Evolutionary conservation across 1,140 invertebrate genomes (phyloP).

Genomic region (Lanistes nyassanus): DNA sequence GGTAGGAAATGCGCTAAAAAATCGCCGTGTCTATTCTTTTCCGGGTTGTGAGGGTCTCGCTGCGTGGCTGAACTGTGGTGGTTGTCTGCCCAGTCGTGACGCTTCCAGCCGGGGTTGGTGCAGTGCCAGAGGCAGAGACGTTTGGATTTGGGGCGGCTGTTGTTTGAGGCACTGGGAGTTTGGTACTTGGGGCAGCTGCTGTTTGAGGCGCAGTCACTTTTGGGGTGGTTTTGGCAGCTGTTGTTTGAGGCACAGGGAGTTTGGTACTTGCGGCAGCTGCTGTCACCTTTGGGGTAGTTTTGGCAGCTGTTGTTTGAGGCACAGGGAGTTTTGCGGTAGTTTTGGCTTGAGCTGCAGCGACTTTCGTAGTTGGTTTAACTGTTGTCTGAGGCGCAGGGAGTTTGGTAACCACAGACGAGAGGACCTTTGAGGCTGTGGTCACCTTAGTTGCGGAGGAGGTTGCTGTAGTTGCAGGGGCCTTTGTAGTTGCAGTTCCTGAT

Average conservation of each 20-base stretch:
- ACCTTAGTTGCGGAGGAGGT: slow-evolving; percentile 7
- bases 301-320: background rate
- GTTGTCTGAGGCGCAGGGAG: background rate
- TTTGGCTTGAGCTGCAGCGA: background rate
- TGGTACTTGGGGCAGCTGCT: slow-evolving; percentile 5
- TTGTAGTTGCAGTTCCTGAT: background rate
- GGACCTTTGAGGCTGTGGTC: slow-evolving; percentile 6
- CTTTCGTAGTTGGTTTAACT: slow-evolving; percentile 19
- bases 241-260: background rate
- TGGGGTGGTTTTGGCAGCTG: background rate
- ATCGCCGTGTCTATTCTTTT: too few relatives aligned
- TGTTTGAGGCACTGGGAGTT: background rate
- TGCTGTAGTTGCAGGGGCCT: background rate
- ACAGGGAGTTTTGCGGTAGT: background rate
- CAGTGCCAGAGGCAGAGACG: background rate
- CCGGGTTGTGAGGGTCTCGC: too few relatives aligned
- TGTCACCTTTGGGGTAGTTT: background rate
- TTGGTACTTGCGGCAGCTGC: background rate
- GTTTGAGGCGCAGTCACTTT: background rate
- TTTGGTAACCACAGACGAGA: background rate
- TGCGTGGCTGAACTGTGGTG: too few relatives aligned
- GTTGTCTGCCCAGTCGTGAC: background rate
- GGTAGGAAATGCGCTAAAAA: too few relatives aligned
- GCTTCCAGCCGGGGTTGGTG: background rate
- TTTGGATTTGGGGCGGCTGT: background rate